phyloP scores from a whole-genome alignment of 2,888 invertebrate species.

The Caenorhabditis drosophilae region DNA sequence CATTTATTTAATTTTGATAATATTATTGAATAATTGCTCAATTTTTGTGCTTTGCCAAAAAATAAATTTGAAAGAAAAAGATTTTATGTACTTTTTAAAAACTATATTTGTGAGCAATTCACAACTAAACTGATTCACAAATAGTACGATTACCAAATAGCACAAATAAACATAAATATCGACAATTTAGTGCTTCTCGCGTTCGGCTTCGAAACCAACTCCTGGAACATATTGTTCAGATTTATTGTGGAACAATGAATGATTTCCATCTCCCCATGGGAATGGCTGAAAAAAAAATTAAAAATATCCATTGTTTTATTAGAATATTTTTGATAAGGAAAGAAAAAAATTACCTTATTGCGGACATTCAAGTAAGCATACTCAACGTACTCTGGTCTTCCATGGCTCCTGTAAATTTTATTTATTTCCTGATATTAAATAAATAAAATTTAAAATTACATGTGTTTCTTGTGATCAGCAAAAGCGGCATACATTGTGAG shows the following conservation, averaged over 20 bases:
- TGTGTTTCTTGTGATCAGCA: slow-evolving; percentile 51
- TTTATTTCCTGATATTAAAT: too few species aligned
- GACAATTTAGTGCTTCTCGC: slow-evolving; percentile 28
- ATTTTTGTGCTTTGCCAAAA: background rate
- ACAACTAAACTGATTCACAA: too few species aligned
- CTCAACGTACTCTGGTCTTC: slow-evolving; percentile 61
- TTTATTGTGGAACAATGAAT: slow-evolving; percentile 83
- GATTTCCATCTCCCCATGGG: slow-evolving; percentile 92
- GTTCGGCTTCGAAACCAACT: slow-evolving; percentile 63
- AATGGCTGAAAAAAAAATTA: slow-evolving; percentile 75
- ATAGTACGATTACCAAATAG: too few species aligned
- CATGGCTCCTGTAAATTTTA: slow-evolving; percentile 45
- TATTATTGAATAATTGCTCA: background rate
- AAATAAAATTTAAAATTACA: slow-evolving; percentile 13
- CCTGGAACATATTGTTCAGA: slow-evolving; percentile 64
- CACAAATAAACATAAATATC: too few species aligned
- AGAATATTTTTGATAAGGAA: background rate
- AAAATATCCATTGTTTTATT: background rate
- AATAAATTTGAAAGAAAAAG: background rate
- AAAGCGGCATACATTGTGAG: slow-evolving; percentile 62
- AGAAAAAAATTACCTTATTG: slow-evolving; percentile 42
- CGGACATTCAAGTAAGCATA: slow-evolving; percentile 64
- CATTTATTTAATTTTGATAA: background rate
- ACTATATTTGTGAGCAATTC: too few species aligned
- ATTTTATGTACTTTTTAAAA: background rate